A percentile compares a stretch with the other conserved stretches of the same genome.
These are phyloP conservation scores for Lordiphosa clarofinis DNA, from an alignment of 1,140 invertebrate genomes.

Conservation along the genomic window DNA sequence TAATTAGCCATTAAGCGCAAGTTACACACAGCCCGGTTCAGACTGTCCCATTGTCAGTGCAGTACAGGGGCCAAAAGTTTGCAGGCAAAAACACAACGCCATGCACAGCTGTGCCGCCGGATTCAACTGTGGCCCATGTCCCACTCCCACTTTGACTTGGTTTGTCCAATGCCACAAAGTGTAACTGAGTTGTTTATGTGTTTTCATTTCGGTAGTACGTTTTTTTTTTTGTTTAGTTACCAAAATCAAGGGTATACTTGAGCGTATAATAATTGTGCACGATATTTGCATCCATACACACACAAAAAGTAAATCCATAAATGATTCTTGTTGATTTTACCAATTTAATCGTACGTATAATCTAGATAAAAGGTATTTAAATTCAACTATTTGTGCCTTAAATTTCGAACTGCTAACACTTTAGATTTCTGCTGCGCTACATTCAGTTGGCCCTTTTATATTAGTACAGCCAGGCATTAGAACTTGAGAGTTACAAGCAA, in stretches of 20 bases:
- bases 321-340: no score
- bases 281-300: no score
- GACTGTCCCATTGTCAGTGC: slow-evolving; percentile 6
- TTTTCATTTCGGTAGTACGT: slow-evolving; percentile 38
- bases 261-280: slow-evolving; percentile 8
- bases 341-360: no score
- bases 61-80: slow-evolving; percentile 20
- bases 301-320: no score
- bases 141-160: neutral
- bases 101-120: slow-evolving; percentile 56
- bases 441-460: no score
- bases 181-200: slow-evolving; percentile 75
- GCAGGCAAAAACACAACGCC: slow-evolving; percentile 17
- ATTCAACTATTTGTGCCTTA: no score
- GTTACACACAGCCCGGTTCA: slow-evolving; percentile 21
- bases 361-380: no score
- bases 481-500: no score
- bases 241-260: slow-evolving; percentile 6
- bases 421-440: no score
- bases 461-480: no score
- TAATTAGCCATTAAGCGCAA: slow-evolving; percentile 69
- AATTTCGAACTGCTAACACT: no score
- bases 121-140: slow-evolving; percentile 1
- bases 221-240: slow-evolving; percentile 22
- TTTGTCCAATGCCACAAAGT: slow-evolving; percentile 30